Evolutionary conservation across 2,888 invertebrate genomes (phyloP).

Genomic region (Cyclophora albipunctata): DNA sequence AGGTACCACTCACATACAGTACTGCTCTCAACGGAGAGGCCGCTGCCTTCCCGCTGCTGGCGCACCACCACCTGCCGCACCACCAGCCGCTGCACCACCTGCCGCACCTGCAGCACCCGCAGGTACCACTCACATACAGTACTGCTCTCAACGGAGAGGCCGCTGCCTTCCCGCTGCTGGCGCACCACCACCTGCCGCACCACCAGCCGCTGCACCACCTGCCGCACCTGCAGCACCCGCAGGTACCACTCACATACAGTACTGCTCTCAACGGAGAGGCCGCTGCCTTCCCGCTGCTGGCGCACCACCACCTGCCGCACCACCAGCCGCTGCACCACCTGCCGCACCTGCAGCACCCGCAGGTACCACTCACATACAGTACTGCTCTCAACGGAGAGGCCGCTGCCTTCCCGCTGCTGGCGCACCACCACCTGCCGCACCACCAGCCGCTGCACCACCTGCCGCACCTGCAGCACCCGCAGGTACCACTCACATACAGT

Average conservation of each 20-base stretch:
- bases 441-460: slow-evolving; percentile 61
- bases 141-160: too few species aligned
- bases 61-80: slow-evolving; percentile 62
- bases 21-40: too few species aligned
- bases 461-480: slow-evolving; percentile 56
- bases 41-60: slow-evolving; percentile 13
- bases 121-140: slow-evolving; percentile 36
- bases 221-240: slow-evolving; percentile 56
- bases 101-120: slow-evolving; percentile 56
- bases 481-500: slow-evolving; percentile 36
- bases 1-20: slow-evolving; percentile 36
- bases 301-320: slow-evolving; percentile 62
- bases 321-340: slow-evolving; percentile 61
- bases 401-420: slow-evolving; percentile 13
- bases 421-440: slow-evolving; percentile 62
- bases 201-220: slow-evolving; percentile 61
- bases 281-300: slow-evolving; percentile 13
- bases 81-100: slow-evolving; percentile 61
- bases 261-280: too few species aligned
- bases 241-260: slow-evolving; percentile 36
- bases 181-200: slow-evolving; percentile 62
- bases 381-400: too few species aligned
- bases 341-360: slow-evolving; percentile 56
- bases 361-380: slow-evolving; percentile 36
- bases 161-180: slow-evolving; percentile 13